phyloP scores from a whole-genome alignment of 2,797 vertebrate genomes.

The Podargus strigoides region DNA sequence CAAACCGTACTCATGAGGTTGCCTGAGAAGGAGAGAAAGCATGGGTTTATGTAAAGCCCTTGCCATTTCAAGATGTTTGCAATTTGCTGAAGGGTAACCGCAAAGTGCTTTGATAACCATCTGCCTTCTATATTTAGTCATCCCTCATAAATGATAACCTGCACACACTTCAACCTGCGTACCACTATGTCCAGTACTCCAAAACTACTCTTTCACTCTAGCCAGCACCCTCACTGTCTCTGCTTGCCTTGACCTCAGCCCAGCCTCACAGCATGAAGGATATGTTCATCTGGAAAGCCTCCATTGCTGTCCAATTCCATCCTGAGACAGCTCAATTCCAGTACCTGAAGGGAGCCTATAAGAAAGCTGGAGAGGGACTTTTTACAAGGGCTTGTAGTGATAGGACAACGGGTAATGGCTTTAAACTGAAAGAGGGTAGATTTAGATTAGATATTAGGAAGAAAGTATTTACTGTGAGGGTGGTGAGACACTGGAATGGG shows the following conservation, averaged over 20 bases:
- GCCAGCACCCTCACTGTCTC: neutral
- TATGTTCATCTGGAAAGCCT: neutral
- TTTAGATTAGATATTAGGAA: no score
- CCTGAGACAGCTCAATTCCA: neutral
- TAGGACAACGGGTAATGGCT: no score
- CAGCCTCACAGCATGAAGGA: neutral
- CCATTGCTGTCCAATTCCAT: rapidly evolving
- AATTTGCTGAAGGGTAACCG: no score
- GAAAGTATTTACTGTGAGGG: no score
- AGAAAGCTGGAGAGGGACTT: no score
- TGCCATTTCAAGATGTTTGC: neutral
- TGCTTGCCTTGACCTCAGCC: neutral
- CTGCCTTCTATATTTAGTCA: neutral
- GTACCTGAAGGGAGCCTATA: no score
- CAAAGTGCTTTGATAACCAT: neutral
- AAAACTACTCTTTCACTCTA: neutral
- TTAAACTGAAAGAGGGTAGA: no score
- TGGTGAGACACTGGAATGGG: no score
- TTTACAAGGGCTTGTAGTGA: no score
- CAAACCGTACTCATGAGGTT: neutral
- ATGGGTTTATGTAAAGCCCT: neutral
- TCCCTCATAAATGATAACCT: neutral
- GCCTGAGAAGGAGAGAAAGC: neutral
- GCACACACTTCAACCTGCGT: neutral
- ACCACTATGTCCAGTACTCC: neutral